Evolutionary conservation across 2,797 vertebrate species (phyloP).

Genomic region (Sparus aurata): DNA sequence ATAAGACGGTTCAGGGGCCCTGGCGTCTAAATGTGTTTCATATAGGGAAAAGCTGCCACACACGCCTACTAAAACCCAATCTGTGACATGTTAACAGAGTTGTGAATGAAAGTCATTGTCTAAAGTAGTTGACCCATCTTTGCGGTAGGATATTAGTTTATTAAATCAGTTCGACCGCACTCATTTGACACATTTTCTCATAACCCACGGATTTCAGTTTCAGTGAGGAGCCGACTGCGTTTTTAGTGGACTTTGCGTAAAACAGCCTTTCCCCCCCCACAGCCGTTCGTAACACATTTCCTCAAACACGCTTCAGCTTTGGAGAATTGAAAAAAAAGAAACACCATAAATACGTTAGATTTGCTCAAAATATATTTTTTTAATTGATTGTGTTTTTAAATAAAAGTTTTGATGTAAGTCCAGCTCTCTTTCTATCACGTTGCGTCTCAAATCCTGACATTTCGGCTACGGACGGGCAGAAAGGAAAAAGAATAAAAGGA

Average conservation of each 20-base stretch:
- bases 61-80: conserved; percentile 65
- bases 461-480: conserved; percentile 12
- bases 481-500: neutral
- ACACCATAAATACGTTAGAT: neutral
- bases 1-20: conserved; percentile 55
- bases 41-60: conserved; percentile 50
- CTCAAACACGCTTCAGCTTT: conserved; percentile 30
- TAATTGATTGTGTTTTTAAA: neutral
- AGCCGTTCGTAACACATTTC: conserved; percentile 43
- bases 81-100: conserved; percentile 57
- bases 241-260: conserved; percentile 52
- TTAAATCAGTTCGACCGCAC: conserved; percentile 34
- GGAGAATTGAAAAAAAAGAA: conserved; percentile 9
- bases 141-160: conserved; percentile 30
- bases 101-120: conserved; percentile 77
- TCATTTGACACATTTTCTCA: conserved; percentile 29
- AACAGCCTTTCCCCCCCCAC: conserved; percentile 13
- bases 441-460: conserved; percentile 28
- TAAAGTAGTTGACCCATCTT: conserved; percentile 50
- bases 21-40: conserved; percentile 49
- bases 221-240: conserved; percentile 34
- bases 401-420: conserved; percentile 28
- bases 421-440: conserved; percentile 1
- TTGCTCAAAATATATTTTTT: neutral
- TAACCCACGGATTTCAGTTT: conserved; percentile 30